Evolutionary conservation across 2,797 vertebrate genomes (phyloP).

Genomic region (Eulemur albifrons): DNA sequence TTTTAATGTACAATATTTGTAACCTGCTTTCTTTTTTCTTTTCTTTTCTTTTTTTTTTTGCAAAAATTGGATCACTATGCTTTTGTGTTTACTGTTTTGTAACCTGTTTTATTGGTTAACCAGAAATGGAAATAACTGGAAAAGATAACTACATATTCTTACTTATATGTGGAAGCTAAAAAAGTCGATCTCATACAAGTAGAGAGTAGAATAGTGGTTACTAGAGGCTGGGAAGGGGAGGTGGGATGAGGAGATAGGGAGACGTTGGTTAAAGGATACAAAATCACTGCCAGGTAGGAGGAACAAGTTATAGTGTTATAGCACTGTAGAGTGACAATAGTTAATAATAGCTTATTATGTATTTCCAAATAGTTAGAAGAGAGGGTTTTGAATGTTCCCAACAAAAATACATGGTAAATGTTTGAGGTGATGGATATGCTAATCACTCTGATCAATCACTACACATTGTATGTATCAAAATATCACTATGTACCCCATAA

Average conservation of each 20-base stretch:
- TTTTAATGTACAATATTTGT: background rate
- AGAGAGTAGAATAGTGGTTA: background rate
- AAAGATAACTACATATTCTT: background rate
- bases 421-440: background rate
- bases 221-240: background rate
- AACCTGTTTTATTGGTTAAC: background rate
- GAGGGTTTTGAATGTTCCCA: background rate
- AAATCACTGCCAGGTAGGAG: background rate
- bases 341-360: background rate
- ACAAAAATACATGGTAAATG: background rate
- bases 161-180: background rate
- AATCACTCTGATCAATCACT: background rate
- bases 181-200: background rate
- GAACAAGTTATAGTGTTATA: background rate
- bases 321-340: background rate
- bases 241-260: background rate
- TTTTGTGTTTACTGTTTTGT: conserved; percentile 17
- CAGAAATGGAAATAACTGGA: background rate
- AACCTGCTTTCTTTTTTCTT: background rate
- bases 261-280: background rate
- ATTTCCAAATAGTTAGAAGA: background rate
- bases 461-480: background rate
- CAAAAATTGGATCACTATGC: background rate
- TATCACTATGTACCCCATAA: background rate
- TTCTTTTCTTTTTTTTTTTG: background rate